Conservation (phyloP, 1,140 invertebrate species). For the Phthorimaea operculella region DNA sequence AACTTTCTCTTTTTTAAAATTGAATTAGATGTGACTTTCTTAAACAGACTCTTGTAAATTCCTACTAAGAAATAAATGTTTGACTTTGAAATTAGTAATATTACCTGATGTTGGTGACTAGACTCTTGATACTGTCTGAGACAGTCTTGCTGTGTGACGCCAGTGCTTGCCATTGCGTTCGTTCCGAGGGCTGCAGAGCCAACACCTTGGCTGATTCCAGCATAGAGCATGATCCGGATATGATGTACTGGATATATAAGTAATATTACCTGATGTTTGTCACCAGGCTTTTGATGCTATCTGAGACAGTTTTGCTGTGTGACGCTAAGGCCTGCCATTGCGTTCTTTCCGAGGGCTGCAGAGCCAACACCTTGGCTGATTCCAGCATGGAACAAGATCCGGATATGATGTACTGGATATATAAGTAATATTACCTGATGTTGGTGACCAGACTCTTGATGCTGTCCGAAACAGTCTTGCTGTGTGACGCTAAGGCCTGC, state of each 20-base stretch:
- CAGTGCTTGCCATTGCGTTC: conserved; percentile 92
- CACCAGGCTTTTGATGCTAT: conserved; percentile 94
- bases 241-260: conserved; percentile 50
- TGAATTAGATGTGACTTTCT: too few relatives aligned
- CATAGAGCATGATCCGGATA: conserved; percentile 89
- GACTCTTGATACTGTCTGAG: conserved; percentile 94
- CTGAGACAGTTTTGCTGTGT: conserved; percentile 94
- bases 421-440: conserved; percentile 82
- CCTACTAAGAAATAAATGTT: too few relatives aligned
- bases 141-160: conserved; percentile 95
- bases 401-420: too few relatives aligned
- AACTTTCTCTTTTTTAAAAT: too few relatives aligned
- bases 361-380: conserved; percentile 84
- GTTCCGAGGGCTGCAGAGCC: conserved; percentile 90
- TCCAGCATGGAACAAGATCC: conserved; percentile 27
- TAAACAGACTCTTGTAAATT: too few relatives aligned
- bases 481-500: conserved; percentile 92
- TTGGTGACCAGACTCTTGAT: conserved; percentile 94
- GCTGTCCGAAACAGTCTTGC: conserved; percentile 94
- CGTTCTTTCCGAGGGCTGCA: conserved; percentile 90
- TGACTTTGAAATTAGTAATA: too few relatives aligned
- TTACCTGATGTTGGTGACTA: conserved; percentile 42
- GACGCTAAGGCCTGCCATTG: conserved; percentile 94
- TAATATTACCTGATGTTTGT: conserved; percentile 78
- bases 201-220: conserved; percentile 90